Base-by-base conservation (phyloP, 2,888 invertebrate species). In the Megaustenia siamemsis region DNA sequence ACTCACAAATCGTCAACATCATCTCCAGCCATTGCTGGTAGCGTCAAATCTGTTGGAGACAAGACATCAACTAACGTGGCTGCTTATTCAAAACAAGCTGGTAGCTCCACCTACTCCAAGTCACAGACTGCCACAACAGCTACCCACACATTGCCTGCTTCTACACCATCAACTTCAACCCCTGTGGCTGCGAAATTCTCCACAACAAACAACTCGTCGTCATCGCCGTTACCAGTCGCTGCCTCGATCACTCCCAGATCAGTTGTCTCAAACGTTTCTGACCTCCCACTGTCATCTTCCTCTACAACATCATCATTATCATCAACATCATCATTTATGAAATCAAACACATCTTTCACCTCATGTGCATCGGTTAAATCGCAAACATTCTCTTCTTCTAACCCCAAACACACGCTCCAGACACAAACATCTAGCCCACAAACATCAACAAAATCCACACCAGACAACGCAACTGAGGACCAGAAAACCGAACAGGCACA, bases 341-440 rank as follows among this genome's bases (percentile, higher is more conserved):
- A 28, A n/a, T n/a, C 45, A 32, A 35, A n/a, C 73, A 24, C 68
- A 45, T 32, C 40, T 66, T 35, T 68, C 83, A 6, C 8, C 69
- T n/a, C 10, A 35, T 10, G n/a, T 49, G 28, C 71, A 66, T 4
- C 28, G 38, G 43, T 28, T 38, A 73, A 38, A 28, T 60, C 38
- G 63, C 75, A 21, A 15, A 15, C 49, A 43, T 21, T n/a, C 43
- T 49, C 38, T n/a, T 68, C 77, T 8, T 15, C 68, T 12, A 21
- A 28, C 21, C 38, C 83, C 38, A 45, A 77, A 43, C 38, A n/a
- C 32, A 32, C 73, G n/a, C n/a, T n/a, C n/a, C 24, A 56, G 66
- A 82, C 28, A 68, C 83, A 83, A 76, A 53, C 83, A 8, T 38
- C 71, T 21, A 63, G 77, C 12, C 18, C 75, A 43, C 56, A 73